A percentile compares a stretch with the other conserved stretches of the same genome.
These are phyloP conservation scores for Rousettus madagascariensis DNA, from an alignment of 2,797 vertebrate genomes.

Conservation along the genomic window DNA sequence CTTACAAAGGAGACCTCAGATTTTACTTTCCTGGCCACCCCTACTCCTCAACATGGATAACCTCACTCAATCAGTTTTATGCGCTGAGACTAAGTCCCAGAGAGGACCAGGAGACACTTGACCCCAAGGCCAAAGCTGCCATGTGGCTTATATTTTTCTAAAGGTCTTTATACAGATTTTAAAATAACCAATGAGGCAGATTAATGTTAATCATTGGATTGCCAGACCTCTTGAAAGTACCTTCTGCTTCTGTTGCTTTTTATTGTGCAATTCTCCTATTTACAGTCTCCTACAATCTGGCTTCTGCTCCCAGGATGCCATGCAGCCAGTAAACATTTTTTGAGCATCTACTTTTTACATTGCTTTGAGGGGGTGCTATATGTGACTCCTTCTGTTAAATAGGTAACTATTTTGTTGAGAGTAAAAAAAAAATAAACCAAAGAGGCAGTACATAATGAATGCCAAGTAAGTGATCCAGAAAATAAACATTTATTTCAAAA, in stretches of 20 bases:
- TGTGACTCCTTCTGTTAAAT: background rate
- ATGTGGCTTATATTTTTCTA: background rate
- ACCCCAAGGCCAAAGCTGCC: background rate
- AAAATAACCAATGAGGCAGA: constrained; percentile 4
- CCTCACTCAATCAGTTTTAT: constrained; percentile 28
- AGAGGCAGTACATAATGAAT: background rate
- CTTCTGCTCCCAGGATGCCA: constrained; percentile 16
- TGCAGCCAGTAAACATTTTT: background rate
- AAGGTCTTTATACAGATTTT: constrained; percentile 17
- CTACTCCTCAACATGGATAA: background rate
- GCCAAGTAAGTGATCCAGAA: background rate
- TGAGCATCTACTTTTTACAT: background rate
- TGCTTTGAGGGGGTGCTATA: background rate
- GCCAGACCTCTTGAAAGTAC: background rate
- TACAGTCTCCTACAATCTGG: background rate
- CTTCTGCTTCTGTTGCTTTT: constrained; percentile 27
- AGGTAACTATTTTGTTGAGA: background rate
- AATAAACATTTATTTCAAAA: constrained; percentile 25
- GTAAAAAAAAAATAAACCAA: constrained; percentile 36
- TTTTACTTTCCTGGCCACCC: background rate
- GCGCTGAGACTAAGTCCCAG: background rate
- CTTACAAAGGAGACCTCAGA: background rate
- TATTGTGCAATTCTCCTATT: background rate
- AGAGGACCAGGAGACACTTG: background rate
- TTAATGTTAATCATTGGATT: background rate